Percentiles rank a stretch among this genome's conserved stretches.
phyloP scores from a whole-genome alignment of 2,888 invertebrate species.

The Oscheius sp. region DNA sequence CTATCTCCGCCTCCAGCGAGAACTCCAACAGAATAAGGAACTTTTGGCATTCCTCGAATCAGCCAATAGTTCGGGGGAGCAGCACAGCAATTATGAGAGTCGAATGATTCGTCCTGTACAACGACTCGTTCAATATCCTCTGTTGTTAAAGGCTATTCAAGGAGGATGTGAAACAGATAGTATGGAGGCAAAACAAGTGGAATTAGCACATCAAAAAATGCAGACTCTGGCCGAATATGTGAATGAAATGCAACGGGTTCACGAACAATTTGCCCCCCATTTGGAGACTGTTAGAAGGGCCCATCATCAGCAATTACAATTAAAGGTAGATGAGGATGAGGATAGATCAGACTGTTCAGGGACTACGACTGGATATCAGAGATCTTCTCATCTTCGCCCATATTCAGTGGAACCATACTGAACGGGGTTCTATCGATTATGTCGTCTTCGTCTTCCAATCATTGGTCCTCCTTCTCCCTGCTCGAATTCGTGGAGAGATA shows the following conservation, averaged over 20 bases:
- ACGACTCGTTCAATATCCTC: conserved; percentile 59
- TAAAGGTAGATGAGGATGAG: background rate
- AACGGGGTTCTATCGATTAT: conserved; percentile 41
- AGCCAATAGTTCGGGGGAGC: conserved; percentile 50
- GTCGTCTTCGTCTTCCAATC: conserved; percentile 57
- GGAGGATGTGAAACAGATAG: conserved; percentile 45
- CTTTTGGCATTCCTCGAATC: conserved; percentile 51
- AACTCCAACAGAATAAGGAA: conserved; percentile 44
- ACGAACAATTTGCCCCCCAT: conserved; percentile 59
- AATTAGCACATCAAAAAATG: conserved; percentile 57
- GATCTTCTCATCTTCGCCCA: conserved; percentile 56
- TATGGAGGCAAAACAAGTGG: conserved; percentile 46
- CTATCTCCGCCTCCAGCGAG: conserved; percentile 60
- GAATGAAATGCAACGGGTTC: conserved; percentile 66
- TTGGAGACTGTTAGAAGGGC: conserved; percentile 44
- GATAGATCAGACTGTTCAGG: conserved; percentile 27
- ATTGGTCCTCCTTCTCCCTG: conserved; percentile 49
- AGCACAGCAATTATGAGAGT: conserved; percentile 58
- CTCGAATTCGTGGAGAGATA: conserved; percentile 39
- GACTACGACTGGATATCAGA: conserved; percentile 49
- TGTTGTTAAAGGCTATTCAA: conserved; percentile 47
- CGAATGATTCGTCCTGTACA: conserved; percentile 67
- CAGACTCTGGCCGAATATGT: conserved; percentile 63
- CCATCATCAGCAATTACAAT: conserved; percentile 33
- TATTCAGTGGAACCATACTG: conserved; percentile 50